phyloP scores from a whole-genome alignment of 2,797 vertebrate species.

The Gastrophryne carolinensis region DNA sequence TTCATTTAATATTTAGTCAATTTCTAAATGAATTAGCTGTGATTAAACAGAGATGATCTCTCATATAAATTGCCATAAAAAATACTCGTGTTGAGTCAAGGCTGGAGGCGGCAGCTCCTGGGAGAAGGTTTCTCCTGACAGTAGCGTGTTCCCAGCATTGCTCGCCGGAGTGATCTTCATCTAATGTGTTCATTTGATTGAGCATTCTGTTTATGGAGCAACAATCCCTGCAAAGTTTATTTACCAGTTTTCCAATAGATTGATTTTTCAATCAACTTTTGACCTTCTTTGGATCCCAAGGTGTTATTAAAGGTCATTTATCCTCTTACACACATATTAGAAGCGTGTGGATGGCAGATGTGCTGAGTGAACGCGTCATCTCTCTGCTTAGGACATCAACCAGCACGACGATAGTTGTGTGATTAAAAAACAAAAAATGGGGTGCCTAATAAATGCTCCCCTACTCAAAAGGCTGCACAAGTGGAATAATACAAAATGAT shows the following conservation, averaged over 20 bases:
- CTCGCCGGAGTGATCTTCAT: not conserved
- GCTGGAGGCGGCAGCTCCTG: not conserved
- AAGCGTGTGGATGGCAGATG: not conserved
- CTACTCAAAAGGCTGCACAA: too few species aligned
- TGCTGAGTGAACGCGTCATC: conserved; percentile 6
- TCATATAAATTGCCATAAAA: conserved; percentile 26
- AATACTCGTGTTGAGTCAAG: not conserved
- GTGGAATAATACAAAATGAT: too few species aligned
- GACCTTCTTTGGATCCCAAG: conserved; percentile 40
- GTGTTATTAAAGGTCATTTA: conserved; percentile 47
- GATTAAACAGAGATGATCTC: conserved; percentile 8
- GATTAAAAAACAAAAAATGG: too few species aligned
- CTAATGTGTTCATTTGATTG: conserved; percentile 26
- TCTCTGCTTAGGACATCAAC: not conserved
- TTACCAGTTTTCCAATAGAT: conserved; percentile 47
- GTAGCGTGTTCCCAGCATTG: not conserved
- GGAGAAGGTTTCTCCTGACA: not conserved
- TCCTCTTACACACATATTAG: conserved; percentile 30
- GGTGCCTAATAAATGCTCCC: too few species aligned
- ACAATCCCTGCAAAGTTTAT: conserved; percentile 39
- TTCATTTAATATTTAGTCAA: conserved; percentile 35
- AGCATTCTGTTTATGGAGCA: conserved; percentile 27
- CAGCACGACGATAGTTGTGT: not conserved
- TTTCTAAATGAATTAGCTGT: conserved; percentile 21
- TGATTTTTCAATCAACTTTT: conserved; percentile 49